These are phyloP conservation scores for Aldabrachelys gigantea DNA, from an alignment of 2,113 vertebrate species.

Conservation along the genomic window DNA sequence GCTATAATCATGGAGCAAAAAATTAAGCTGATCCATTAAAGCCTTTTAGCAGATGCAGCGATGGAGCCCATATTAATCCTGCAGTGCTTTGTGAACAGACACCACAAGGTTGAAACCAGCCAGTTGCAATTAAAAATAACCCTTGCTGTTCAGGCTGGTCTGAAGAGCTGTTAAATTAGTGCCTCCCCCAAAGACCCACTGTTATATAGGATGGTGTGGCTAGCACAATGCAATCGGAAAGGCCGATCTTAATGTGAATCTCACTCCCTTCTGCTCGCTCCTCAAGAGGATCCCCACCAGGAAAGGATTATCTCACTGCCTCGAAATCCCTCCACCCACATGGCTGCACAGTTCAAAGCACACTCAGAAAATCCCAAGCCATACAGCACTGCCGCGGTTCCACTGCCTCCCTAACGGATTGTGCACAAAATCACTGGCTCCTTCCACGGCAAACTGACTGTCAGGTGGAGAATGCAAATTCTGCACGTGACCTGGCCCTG, in stretches of 20 bases:
- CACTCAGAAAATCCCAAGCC: neutral
- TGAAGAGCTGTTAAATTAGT: slow-evolving; percentile 3
- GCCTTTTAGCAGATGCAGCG: slow-evolving; percentile 65
- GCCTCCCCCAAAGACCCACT: slow-evolving; percentile 35
- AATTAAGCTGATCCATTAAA: slow-evolving; percentile 71
- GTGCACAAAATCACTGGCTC: accelerated
- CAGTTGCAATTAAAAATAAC: slow-evolving; percentile 47
- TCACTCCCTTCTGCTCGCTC: slow-evolving; percentile 70
- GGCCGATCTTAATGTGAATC: slow-evolving; percentile 65
- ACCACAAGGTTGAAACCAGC: slow-evolving; percentile 62
- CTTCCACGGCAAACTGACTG: accelerated
- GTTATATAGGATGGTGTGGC: slow-evolving; percentile 46
- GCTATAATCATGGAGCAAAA: slow-evolving; percentile 61
- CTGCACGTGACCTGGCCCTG: accelerated
- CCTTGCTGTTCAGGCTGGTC: slow-evolving; percentile 5
- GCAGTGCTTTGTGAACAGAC: slow-evolving; percentile 34
- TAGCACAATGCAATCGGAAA: slow-evolving; percentile 68
- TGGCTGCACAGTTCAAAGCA: neutral
- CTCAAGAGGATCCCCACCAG: slow-evolving; percentile 68
- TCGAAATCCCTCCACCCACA: neutral
- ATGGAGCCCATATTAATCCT: slow-evolving; percentile 55
- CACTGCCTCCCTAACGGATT: neutral
- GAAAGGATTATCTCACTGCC: neutral
- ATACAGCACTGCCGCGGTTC: neutral
- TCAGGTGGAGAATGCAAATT: accelerated